phyloP scores from a whole-genome alignment of 1,140 invertebrate genomes.

The Eumeta japonica region DNA sequence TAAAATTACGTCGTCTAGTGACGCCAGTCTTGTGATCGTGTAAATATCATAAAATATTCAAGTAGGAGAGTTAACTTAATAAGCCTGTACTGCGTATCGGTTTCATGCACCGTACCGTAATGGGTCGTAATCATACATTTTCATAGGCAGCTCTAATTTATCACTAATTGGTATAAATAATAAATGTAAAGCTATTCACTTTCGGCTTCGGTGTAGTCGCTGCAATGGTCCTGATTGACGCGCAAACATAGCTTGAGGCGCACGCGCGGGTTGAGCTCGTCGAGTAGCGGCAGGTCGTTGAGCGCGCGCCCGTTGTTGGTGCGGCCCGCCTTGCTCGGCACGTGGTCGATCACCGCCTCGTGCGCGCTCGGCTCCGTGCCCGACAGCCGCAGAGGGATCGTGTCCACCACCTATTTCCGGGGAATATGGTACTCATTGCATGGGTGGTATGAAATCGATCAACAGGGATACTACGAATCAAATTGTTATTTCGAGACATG shows the following conservation, averaged over 20 bases:
- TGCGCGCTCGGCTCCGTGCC: constrained; percentile 66
- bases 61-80: too few species aligned
- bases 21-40: neutral
- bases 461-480: too few species aligned
- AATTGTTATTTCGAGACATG: too few species aligned
- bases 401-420: constrained; percentile 71
- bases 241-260: constrained; percentile 76
- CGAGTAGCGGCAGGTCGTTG: constrained; percentile 53
- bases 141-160: too few species aligned
- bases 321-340: constrained; percentile 27
- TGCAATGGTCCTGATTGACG: constrained; percentile 76
- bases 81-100: too few species aligned
- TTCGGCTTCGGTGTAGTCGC: constrained; percentile 77
- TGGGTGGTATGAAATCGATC: too few species aligned
- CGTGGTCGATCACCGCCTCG: constrained; percentile 65
- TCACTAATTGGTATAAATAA: too few species aligned
- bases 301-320: constrained; percentile 50
- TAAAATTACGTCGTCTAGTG: constrained; percentile 2
- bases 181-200: too few species aligned
- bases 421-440: too few species aligned
- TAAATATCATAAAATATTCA: too few species aligned
- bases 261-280: constrained; percentile 66
- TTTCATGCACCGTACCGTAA: too few species aligned
- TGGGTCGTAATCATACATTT: too few species aligned
- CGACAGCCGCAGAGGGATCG: constrained; percentile 66